Evolutionary conservation across 2,797 vertebrate genomes (phyloP).

Genomic region (Peromyscus melanophrys): DNA sequence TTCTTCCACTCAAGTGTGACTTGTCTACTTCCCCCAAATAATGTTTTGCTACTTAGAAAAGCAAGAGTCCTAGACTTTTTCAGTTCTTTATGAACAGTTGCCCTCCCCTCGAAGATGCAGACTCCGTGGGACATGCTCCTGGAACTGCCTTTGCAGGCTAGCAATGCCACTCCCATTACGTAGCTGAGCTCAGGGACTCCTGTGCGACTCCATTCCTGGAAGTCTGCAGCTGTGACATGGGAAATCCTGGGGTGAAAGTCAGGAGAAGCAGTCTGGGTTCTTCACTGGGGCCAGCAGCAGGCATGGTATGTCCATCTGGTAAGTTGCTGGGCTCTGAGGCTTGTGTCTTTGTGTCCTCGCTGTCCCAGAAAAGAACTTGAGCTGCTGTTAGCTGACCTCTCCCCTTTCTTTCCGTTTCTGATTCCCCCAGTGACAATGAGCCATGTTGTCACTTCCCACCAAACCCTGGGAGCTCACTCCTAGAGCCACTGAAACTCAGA

Average conservation of each 20-base stretch:
- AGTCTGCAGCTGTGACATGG: neutral
- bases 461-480: neutral
- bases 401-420: neutral
- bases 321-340: neutral
- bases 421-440: neutral
- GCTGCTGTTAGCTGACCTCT: neutral
- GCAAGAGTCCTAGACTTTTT: slow-evolving; percentile 25
- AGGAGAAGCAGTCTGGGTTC: neutral
- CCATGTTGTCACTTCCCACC: neutral
- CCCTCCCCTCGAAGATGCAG: neutral
- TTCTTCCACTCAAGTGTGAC: neutral
- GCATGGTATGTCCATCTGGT: neutral
- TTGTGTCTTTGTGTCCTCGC: neutral
- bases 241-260: neutral
- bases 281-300: neutral
- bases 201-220: neutral
- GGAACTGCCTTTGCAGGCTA: neutral
- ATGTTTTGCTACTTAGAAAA: slow-evolving; percentile 70
- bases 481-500: neutral
- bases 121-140: neutral
- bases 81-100: slow-evolving; percentile 20
- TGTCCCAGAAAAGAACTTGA: neutral
- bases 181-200: neutral
- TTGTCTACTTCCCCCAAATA: slow-evolving; percentile 66
- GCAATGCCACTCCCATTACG: neutral